These are phyloP conservation scores for Callocephalon fimbriatum DNA, from an alignment of 2,113 vertebrate species.

Conservation along the genomic window DNA sequence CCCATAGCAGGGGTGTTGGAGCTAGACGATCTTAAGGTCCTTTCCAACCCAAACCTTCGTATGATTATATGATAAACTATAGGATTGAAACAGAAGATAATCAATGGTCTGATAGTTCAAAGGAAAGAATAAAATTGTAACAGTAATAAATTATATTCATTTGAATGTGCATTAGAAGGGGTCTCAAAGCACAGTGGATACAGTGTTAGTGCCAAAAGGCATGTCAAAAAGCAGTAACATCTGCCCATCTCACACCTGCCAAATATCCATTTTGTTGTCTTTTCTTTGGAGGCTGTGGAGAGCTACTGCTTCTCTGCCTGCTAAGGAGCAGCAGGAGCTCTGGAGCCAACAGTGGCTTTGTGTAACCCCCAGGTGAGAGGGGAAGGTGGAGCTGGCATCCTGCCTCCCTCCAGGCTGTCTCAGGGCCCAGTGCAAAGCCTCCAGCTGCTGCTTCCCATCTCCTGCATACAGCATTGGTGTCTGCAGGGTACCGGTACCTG, in stretches of 20 bases:
- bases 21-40: not conserved
- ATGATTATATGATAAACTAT: not conserved
- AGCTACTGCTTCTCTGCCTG: not conserved
- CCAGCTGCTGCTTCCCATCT: not conserved
- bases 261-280: not conserved
- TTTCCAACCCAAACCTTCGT: not conserved
- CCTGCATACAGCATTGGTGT: accelerated
- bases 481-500: not conserved
- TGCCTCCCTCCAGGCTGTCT: accelerated
- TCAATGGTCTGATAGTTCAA: not conserved
- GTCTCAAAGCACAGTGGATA: not conserved
- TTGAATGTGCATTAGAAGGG: not conserved
- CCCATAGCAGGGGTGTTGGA: not conserved
- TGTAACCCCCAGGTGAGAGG: not conserved
- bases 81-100: not conserved
- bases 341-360: accelerated
- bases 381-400: too few species aligned
- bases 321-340: not conserved
- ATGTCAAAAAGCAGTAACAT: not conserved
- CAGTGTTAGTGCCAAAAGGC: not conserved
- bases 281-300: accelerated
- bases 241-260: not conserved
- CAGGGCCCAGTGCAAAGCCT: not conserved
- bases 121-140: not conserved
- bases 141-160: not conserved